Conservation (phyloP, 2,113 vertebrate species). For the Sinocyclocheilus maitianheensis region DNA sequence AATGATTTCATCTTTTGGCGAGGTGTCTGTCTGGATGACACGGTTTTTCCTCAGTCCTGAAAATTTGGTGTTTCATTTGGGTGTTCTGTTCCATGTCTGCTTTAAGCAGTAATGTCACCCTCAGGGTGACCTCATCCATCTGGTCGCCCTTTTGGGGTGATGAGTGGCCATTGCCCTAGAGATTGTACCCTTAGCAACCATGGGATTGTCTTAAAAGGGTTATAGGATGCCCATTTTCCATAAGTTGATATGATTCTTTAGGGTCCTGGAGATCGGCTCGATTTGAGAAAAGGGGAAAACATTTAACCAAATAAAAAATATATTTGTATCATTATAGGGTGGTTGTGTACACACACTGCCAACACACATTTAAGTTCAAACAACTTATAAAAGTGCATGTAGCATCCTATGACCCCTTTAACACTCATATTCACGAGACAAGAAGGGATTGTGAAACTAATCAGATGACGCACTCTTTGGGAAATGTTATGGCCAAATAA, state of each 20-base stretch:
- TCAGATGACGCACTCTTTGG: not conserved
- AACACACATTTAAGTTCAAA: no score
- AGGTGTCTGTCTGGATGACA: slow-evolving; percentile 23
- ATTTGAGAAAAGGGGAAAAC: no score
- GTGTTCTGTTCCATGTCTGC: not conserved
- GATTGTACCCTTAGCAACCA: slow-evolving; percentile 42
- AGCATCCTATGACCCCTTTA: no score
- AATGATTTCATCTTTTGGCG: slow-evolving; percentile 4
- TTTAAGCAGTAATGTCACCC: slow-evolving; percentile 8
- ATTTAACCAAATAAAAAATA: no score
- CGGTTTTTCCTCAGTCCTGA: not conserved
- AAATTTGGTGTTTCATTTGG: not conserved
- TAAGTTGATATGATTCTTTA: no score
- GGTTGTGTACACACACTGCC: no score
- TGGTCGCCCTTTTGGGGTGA: slow-evolving; percentile 24
- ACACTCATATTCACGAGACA: not conserved
- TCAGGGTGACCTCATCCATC: slow-evolving; percentile 47
- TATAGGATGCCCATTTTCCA: no score
- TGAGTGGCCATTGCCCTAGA: slow-evolving; percentile 44
- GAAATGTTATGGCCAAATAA: not conserved
- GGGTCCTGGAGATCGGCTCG: no score
- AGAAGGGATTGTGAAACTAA: not conserved
- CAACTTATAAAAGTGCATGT: no score
- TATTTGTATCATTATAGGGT: no score
- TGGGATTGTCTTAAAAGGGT: slow-evolving; percentile 32